Base-by-base conservation (phyloP, 92 coral and sea anemone species). In the Heliopora coerulea region DNA sequence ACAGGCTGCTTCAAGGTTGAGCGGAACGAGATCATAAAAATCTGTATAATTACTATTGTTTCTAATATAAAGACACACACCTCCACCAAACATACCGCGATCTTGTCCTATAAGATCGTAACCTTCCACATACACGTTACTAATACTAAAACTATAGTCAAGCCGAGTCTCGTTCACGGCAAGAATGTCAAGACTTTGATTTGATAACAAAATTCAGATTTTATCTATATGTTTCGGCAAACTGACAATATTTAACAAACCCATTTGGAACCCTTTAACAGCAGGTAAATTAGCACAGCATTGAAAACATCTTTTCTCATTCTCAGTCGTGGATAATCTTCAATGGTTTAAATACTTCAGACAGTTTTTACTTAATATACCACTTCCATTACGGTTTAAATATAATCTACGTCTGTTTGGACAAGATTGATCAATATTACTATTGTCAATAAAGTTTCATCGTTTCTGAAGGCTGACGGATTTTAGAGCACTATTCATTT, bases 21-120 rank as follows among this genome's bases (percentile, higher is more conserved):
- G 27, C 19, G 30, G 18, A 27, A 29, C 37, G 18, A 78, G 21
- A 39, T 70, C 76, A 27, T 35, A 33, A 57, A 83, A 30, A 0
- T 33, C 62, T 24, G 21, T 50, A 69, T 31, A 78, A 5, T 35
- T 17, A 39, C 59, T 50, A 17, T 73, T 30, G 24, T 78, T 52
- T 19, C 78, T 26, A 19, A 83, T 18, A 15, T 83, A 83, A 20
- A 83, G 23, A 62, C 79, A 61, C 24, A 79, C 83, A 11, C 83
- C 87, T 18, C 87, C 83, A 12, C 83, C 75, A 18, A 1, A 58
- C 31, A 73, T 74, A 27, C 59, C 31, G 20, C 86, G 73, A 50
- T 83, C n/a, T n/a, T n/a, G n/a, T n/a, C n/a, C n/a, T 66, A 82
- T 59, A 26, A 76, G 29, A 42, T 82, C 69, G 33, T 82, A 75